These are phyloP conservation scores for Eidolon helvum DNA, from an alignment of 2,113 vertebrate genomes.

Conservation along the genomic window DNA sequence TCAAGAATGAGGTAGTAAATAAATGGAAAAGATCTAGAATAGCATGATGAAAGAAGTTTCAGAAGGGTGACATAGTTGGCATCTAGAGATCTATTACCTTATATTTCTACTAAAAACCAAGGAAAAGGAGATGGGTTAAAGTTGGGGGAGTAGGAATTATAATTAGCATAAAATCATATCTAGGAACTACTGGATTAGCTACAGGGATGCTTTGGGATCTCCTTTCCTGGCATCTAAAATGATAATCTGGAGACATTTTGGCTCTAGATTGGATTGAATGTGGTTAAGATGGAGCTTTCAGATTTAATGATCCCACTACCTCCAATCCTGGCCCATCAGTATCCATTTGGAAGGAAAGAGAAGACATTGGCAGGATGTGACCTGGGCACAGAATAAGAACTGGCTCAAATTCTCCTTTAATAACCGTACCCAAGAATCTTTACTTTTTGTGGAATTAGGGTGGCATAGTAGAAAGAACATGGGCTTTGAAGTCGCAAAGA, in stretches of 20 bases:
- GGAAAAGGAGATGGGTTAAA: neutral
- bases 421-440: neutral
- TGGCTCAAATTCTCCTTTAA: neutral
- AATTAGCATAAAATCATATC: neutral
- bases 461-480: neutral
- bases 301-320: neutral
- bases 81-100: neutral
- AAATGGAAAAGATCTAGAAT: conserved; percentile 20
- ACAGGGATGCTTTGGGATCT: neutral
- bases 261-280: neutral
- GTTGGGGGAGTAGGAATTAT: neutral
- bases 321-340: neutral
- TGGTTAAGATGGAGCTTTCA: neutral
- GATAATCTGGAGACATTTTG: neutral
- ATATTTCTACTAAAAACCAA: neutral
- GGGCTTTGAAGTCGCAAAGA: neutral
- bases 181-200: neutral
- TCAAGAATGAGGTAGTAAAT: neutral
- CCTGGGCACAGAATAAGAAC: neutral
- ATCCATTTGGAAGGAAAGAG: neutral
- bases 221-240: conserved; percentile 24
- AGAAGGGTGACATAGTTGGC: neutral
- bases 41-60: neutral
- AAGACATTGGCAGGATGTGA: neutral
- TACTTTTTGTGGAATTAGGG: neutral